A percentile compares a stretch with the other conserved stretches of the same genome.
Evolutionary conservation across 2,113 vertebrate genomes (phyloP).

Genomic region (Poecile atricapillus): DNA sequence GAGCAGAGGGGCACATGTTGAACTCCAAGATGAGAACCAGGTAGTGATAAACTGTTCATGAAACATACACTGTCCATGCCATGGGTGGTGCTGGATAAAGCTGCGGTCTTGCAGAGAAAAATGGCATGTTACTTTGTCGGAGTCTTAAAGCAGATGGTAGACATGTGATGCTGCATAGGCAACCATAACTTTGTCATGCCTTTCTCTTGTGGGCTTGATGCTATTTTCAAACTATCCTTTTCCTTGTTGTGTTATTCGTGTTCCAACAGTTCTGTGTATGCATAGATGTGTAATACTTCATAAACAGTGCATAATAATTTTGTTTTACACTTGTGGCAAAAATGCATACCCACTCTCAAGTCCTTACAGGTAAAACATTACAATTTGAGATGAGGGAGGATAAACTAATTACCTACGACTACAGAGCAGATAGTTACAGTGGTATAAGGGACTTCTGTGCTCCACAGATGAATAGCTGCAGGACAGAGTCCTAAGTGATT

Average conservation of each 20-base stretch:
- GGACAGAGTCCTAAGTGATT: not conserved
- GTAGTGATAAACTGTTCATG: not conserved
- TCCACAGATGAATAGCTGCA: not conserved
- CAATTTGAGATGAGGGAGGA: not conserved
- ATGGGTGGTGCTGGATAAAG: not conserved
- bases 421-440: not conserved
- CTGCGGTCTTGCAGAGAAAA: not conserved
- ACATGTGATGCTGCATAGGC: not conserved
- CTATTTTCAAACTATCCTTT: not conserved
- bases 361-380: not conserved
- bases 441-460: not conserved
- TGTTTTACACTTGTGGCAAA: not conserved
- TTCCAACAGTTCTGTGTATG: not conserved
- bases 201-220: not conserved
- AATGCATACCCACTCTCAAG: not conserved
- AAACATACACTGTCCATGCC: rapidly evolving
- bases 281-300: not conserved
- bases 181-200: not conserved
- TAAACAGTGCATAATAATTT: not conserved
- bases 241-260: not conserved
- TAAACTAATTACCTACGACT: not conserved
- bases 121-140: rapidly evolving
- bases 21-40: not conserved
- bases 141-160: not conserved
- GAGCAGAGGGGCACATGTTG: rapidly evolving